Evolutionary conservation across 2,797 vertebrate species (phyloP).

Genomic region (Microctenopoma stevenorrisi): DNA sequence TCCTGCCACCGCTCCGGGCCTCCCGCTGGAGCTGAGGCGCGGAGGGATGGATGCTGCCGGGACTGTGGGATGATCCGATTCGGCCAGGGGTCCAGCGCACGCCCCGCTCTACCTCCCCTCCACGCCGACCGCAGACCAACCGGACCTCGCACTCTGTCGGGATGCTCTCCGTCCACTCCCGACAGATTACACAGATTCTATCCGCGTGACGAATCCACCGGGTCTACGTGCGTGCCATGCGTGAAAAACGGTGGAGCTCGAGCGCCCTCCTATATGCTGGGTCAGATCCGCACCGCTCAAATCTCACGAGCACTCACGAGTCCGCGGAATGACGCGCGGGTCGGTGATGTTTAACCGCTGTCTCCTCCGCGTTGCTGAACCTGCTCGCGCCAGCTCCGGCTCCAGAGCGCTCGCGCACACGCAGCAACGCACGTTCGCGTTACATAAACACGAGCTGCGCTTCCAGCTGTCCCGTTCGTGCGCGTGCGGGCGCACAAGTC

Average conservation of each 20-base stretch:
- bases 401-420: constrained; percentile 16
- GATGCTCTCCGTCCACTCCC: constrained; percentile 48
- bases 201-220: constrained; percentile 69
- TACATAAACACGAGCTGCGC: constrained; percentile 70
- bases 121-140: constrained; percentile 26
- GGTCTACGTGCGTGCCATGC: constrained; percentile 63
- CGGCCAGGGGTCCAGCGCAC: constrained; percentile 50
- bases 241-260: constrained; percentile 58
- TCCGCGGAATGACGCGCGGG: constrained; percentile 41
- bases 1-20: constrained; percentile 75
- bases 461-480: constrained; percentile 22
- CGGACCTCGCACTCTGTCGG: constrained; percentile 35
- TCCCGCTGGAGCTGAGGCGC: constrained; percentile 72
- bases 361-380: constrained; percentile 47
- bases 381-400: constrained; percentile 55
- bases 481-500: constrained; percentile 40
- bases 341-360: constrained; percentile 58
- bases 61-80: constrained; percentile 51
- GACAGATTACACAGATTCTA: constrained; percentile 59
- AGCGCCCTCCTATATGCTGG: constrained; percentile 62
- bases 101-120: constrained; percentile 12
- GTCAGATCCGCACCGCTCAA: constrained; percentile 57
- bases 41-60: constrained; percentile 52
- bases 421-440: constrained; percentile 27
- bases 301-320: constrained; percentile 47